Base-by-base conservation (phyloP, 2,797 vertebrate genomes). In the Scarus forsteni region DNA sequence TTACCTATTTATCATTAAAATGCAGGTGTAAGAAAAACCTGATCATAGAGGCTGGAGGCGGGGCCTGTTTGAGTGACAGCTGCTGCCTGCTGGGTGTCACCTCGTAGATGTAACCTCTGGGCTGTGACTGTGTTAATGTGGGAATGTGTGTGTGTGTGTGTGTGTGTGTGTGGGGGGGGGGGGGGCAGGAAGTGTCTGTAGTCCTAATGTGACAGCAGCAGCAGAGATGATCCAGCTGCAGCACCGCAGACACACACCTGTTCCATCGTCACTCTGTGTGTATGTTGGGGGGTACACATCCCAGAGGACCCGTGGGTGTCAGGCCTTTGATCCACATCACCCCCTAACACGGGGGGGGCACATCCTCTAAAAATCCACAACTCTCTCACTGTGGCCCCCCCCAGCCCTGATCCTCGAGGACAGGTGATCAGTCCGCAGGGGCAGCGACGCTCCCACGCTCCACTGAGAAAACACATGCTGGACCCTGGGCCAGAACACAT, bases 311-410 rank as follows among this genome's bases (percentile, higher is more conserved):
- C 27, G 39, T 8, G 75, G 77, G 85, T 89, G 87, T 90, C 80
- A 80, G 73, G 55, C 59, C 90, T 93, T 92, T 92, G 90, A 91
- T 93, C 88, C 73, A 62, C 0, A 43, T 79, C 80, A 73, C 77
- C 10, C 59, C 73, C 49, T 64, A 66, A 79, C 82, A 88, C 79
- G 83, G 73, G 74, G 73, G 38, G 12, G 73, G 16, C 75, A 45
- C 66, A 71, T 34, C 62, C 71, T 71, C 68, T 64, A 55, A 38
- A 1, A 36, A 14, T 7, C 61, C 55, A 27, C 46, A 27, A 16
- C 48, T 57, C 65, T 48, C 54, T 54, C 62, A 68, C 44, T 16
- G 58, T 55, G 58, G 49, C 61, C 39, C 44, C 0, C 16, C 50
- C 39, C 69, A 52, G 63, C 11, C 51, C 77, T 92, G 88, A 88